Conservation (phyloP, 1,140 invertebrate species). For the Drosophila asahinai region DNA sequence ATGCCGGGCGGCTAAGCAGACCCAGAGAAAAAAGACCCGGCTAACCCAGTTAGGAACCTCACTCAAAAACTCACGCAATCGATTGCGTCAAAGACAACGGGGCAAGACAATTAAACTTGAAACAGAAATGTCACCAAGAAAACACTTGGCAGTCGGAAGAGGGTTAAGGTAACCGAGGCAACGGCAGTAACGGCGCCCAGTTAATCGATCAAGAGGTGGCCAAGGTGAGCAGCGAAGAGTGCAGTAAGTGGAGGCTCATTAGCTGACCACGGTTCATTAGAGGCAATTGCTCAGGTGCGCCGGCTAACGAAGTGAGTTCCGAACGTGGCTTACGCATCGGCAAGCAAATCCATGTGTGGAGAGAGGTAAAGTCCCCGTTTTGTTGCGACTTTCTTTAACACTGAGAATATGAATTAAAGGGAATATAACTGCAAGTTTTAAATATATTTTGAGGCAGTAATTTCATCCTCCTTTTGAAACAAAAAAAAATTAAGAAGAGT, state of each 20-base stretch:
- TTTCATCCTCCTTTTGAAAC: no score
- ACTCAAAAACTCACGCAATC: conserved; percentile 52
- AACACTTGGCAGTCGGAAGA: conserved; percentile 52
- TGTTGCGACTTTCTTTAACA: neutral
- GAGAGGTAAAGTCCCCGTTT: neutral
- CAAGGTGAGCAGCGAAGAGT: conserved; percentile 14
- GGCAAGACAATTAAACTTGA: conserved; percentile 79
- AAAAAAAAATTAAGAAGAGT: no score
- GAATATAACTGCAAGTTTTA: no score
- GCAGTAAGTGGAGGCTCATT: conserved; percentile 36
- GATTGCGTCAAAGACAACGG: conserved; percentile 54
- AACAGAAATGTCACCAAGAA: conserved; percentile 61
- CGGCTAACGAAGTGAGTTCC: conserved; percentile 10
- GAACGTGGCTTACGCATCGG: conserved; percentile 37
- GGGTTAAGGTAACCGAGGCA: conserved; percentile 66
- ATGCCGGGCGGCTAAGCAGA: neutral
- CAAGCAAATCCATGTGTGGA: conserved; percentile 5
- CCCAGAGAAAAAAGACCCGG: conserved; percentile 8
- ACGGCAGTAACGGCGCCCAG: conserved; percentile 14
- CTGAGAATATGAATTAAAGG: neutral
- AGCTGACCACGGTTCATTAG: conserved; percentile 62
- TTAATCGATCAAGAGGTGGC: conserved; percentile 69
- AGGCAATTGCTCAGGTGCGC: conserved; percentile 21
- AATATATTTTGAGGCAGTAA: no score
- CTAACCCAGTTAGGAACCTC: conserved; percentile 52